These are phyloP conservation scores for Clarias gariepinus DNA, from an alignment of 2,113 vertebrate genomes.

Conservation along the genomic window DNA sequence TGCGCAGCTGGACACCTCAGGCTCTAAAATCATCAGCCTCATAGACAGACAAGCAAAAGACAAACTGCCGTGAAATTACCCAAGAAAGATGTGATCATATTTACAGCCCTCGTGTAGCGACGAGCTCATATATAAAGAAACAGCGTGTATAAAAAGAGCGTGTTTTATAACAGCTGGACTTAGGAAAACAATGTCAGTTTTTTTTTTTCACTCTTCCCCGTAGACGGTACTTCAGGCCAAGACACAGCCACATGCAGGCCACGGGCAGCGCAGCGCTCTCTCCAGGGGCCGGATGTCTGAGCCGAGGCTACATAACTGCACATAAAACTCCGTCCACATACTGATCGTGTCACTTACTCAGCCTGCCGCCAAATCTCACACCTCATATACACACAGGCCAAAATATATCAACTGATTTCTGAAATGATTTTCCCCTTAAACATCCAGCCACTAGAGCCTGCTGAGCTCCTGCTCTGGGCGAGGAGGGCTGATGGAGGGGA, in stretches of 20 bases:
- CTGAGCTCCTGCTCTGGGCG: not conserved
- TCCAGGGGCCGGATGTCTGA: constrained; percentile 20
- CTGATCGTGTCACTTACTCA: constrained; percentile 19
- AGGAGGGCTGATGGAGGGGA: not conserved
- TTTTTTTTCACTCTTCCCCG: constrained; percentile 30
- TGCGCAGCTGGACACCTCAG: constrained; percentile 3
- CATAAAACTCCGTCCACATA: constrained; percentile 25
- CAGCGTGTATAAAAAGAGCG: constrained; percentile 16
- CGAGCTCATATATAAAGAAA: constrained; percentile 25
- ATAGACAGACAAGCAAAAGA: not conserved
- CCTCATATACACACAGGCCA: constrained; percentile 20
- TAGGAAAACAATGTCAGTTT: constrained; percentile 26
- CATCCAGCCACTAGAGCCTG: not conserved
- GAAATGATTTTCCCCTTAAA: constrained; percentile 13
- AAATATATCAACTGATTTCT: constrained; percentile 16
- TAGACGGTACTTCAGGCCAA: constrained; percentile 18
- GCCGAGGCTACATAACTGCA: constrained; percentile 31
- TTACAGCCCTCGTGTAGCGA: constrained; percentile 36
- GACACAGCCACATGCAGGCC: constrained; percentile 25
- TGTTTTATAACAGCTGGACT: constrained; percentile 49
- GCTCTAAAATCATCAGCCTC: not conserved
- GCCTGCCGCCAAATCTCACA: constrained; percentile 35
- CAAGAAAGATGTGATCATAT: constrained; percentile 48
- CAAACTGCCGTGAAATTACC: constrained; percentile 36
- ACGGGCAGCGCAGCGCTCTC: not conserved